A percentile compares a stretch with the other conserved stretches of the same genome.
Conservation (phyloP, 2,888 invertebrate genomes). For the Mythimna albipuncta region DNA sequence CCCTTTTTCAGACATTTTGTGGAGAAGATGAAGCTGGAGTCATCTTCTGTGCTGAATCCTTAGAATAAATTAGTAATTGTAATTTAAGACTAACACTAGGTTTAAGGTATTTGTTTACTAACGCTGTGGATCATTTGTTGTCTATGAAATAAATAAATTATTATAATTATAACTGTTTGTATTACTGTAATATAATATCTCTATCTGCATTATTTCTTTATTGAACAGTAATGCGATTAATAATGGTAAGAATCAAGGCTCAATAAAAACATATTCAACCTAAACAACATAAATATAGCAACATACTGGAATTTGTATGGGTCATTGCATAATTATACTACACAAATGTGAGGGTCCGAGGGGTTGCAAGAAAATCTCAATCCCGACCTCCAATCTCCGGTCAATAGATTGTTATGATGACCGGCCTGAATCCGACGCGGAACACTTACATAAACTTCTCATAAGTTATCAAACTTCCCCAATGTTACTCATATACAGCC, state of each 20-base stretch:
- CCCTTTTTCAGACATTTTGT: no score
- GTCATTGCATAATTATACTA: constrained; percentile 42
- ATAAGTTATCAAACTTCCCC: constrained; percentile 57
- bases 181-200: not conserved
- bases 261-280: constrained; percentile 20
- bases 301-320: constrained; percentile 41
- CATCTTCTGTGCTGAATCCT: no score
- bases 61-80: no score
- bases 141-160: no score
- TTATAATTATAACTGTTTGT: not conserved
- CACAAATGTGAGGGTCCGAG: constrained; percentile 29
- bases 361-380: constrained; percentile 47
- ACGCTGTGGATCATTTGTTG: no score
- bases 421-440: constrained; percentile 41
- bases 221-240: not conserved
- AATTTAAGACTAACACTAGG: no score
- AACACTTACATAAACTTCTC: constrained; percentile 59
- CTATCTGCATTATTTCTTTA: not conserved
- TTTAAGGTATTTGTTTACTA: no score
- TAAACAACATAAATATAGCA: constrained; percentile 7
- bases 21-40: no score
- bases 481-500: constrained; percentile 46
- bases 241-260: constrained; percentile 2
- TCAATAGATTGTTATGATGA: constrained; percentile 63
- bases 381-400: constrained; percentile 54